Conservation (phyloP, 2,113 vertebrate species). For the Thinocorus orbignyianus region DNA sequence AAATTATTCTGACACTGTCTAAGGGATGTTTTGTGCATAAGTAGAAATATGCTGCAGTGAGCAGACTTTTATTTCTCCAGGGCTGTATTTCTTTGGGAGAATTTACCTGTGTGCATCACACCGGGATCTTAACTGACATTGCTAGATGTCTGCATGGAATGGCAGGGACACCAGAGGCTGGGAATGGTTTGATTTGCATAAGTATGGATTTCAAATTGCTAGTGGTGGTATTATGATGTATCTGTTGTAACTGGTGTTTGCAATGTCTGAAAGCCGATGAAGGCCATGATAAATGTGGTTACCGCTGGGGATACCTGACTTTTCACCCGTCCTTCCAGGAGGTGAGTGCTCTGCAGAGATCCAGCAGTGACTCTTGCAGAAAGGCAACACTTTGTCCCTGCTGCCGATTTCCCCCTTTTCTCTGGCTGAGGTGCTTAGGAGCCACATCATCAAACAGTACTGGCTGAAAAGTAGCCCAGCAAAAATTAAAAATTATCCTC, state of each 20-base stretch:
- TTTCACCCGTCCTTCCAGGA: background rate
- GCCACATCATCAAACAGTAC: fast-evolving
- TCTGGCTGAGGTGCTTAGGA: background rate
- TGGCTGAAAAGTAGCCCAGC: background rate
- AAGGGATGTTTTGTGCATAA: background rate
- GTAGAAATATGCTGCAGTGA: background rate
- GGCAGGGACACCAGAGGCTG: background rate
- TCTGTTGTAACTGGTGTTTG: background rate
- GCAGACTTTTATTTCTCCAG: fast-evolving
- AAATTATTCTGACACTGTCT: background rate
- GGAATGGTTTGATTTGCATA: background rate
- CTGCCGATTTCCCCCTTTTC: background rate
- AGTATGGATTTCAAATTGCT: background rate
- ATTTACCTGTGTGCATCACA: fast-evolving
- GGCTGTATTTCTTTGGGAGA: background rate
- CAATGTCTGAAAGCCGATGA: background rate
- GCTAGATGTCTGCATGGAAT: background rate
- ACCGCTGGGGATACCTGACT: background rate
- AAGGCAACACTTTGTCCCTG: background rate
- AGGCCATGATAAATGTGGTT: fast-evolving
- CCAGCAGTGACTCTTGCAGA: background rate
- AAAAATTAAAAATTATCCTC: background rate
- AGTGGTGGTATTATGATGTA: fast-evolving
- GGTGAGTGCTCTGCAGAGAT: no score
- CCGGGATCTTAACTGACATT: background rate